Evolutionary conservation across 1,140 invertebrate species (phyloP), one percentile per base, ranked within the genome.

Genomic region (Halictus rubicundus): DNA sequence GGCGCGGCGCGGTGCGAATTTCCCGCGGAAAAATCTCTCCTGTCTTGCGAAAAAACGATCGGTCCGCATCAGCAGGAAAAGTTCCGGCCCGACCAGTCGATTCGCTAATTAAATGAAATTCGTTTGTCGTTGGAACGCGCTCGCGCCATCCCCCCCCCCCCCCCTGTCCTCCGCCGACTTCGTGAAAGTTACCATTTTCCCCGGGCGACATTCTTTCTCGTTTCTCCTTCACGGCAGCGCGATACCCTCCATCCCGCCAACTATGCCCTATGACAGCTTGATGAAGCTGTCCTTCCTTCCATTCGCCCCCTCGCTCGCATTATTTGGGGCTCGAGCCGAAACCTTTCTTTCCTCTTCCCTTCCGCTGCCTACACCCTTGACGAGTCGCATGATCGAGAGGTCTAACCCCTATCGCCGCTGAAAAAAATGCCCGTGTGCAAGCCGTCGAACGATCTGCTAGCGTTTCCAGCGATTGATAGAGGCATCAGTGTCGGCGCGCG

Each of bases 211-310:
- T 46, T 66, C 7, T n/a, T 19, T 10, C 23, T 6, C 39, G 9
- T 6, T n/a, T 64, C 57, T n/a, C 57, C 8, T 25, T 25, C n/a
- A 54, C 49, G 2, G 1, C 32, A 4, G 1, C 2, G 54, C 21
- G 21, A 25, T 59, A 59, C 27, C 60, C 52, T 25, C n/a, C 10
- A 7, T n/a, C 12, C 25, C 12, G 0, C 23, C 9, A 9, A 23
- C 23, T 0, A 25, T 27, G 39, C n/a, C 46, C 66, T 65, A 65
- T 46, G 78, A 81, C 68, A 80, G 65, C 64, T 69, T 81, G 68
- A 81, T 77, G 46, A 61, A 76, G 59, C 60, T 84, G 72, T 83
- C 72, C 21, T 60, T 76, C 59, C 46, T 65, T 39, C 72, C 37
- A 49, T 27, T 42, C 54, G 57, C n/a, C 42, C 42, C 59, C 54